A percentile compares a stretch with the other conserved stretches of the same genome.
Evolutionary conservation across 2,113 vertebrate genomes (phyloP).

Genomic region (Bettongia penicillata): DNA sequence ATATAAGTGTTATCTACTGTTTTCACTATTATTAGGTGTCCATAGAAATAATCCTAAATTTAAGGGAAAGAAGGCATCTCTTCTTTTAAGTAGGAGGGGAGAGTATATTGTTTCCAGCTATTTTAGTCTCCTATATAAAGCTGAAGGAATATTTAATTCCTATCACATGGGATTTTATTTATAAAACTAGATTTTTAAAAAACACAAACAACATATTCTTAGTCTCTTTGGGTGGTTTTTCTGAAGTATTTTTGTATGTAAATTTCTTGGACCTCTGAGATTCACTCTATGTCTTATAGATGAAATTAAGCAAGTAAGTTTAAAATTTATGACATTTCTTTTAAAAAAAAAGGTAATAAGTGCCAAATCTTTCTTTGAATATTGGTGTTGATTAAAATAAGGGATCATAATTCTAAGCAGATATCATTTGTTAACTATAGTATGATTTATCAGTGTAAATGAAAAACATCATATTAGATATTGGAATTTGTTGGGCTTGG

Average conservation of each 20-base stretch:
- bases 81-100: not conserved
- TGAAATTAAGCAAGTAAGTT: not conserved
- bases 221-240: not conserved
- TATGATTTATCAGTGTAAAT: not conserved
- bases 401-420: not conserved
- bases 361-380: not conserved
- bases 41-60: not conserved
- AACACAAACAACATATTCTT: not conserved
- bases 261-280: not conserved
- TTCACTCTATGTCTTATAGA: not conserved
- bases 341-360: not conserved
- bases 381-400: not conserved
- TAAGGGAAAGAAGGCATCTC: not conserved
- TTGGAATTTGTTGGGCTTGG: conserved; percentile 29
- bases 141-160: not conserved
- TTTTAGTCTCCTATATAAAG: not conserved
- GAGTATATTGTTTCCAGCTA: not conserved
- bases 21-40: not conserved
- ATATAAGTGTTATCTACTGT: not conserved
- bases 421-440: not conserved
- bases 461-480: not conserved
- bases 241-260: not conserved
- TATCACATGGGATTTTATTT: not conserved
- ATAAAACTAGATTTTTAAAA: not conserved
- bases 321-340: not conserved